These are phyloP conservation scores for Erebia ligea DNA, from an alignment of 2,888 invertebrate species.

Conservation along the genomic window DNA sequence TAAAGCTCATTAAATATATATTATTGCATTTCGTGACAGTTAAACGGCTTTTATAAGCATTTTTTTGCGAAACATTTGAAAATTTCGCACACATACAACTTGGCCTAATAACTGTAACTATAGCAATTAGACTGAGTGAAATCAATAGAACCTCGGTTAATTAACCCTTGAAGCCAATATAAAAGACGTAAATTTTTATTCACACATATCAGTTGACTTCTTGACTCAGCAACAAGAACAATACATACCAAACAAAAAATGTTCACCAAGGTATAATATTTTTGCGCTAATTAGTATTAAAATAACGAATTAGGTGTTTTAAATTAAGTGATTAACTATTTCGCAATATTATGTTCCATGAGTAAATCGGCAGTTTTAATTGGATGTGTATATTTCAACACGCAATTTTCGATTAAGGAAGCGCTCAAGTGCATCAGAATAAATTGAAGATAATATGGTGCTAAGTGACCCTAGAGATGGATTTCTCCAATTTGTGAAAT, in stretches of 20 bases:
- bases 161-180: conserved; percentile 44
- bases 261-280: conserved; percentile 33
- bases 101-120: conserved; percentile 18
- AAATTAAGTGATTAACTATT: background rate
- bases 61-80: conserved; percentile 21
- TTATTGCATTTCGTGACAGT: conserved; percentile 13
- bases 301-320: background rate
- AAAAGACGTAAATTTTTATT: conserved; percentile 45
- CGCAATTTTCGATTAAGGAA: background rate
- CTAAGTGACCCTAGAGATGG: conserved; percentile 28
- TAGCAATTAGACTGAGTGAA: conserved; percentile 32
- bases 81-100: conserved; percentile 21
- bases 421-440: background rate
- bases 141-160: conserved; percentile 41
- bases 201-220: conserved; percentile 45
- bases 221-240: conserved; percentile 30
- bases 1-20: conserved; percentile 19
- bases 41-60: conserved; percentile 12
- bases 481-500: background rate
- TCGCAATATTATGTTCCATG: background rate
- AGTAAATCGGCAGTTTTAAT: background rate
- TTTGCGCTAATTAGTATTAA: background rate
- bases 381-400: conserved; percentile 1
- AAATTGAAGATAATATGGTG: background rate
- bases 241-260: conserved; percentile 29